Base-by-base conservation (phyloP, 1,140 invertebrate genomes). In the Cryptotermes secundus region DNA sequence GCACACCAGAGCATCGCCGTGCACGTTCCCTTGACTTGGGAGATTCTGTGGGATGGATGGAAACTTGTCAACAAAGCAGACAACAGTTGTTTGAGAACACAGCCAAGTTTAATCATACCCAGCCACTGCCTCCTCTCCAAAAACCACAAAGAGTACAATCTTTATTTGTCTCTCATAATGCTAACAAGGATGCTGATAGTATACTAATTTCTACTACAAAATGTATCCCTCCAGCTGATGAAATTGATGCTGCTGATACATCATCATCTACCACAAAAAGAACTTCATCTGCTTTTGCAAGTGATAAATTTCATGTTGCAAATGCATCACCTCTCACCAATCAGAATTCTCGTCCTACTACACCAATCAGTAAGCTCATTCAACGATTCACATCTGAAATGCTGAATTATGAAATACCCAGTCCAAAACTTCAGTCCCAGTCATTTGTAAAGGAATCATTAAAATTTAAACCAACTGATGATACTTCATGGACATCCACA, bases 11-110 rank as follows among this genome's bases (percentile, higher is more conserved):
- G 26, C 31, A 42, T 42, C 42, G 36, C 38, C 65, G 79, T 31
- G 26, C 83, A n/a, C 83, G 34, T 49, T 84, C 83, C 31, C 65
- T 84, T 65, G 83, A 84, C n/a, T 80, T 38, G 10, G 14, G n/a
- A 35, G 83, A 84, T 34, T 38, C 49, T 19, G 22, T 84, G 31
- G 53, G 38, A 14, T 9, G 34, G 19, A 35, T 34, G 24, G 49
- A 84, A 49, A 31, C 14, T 49, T 22, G 31, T 80, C 65, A 36
- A 1, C 49, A 84, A 26, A 35, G 45, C 65, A 79, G 83, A 42
- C 34, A 80, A 22, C 35, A 84, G 26, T 84, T 80, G n/a, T 22
- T 84, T 14, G 49, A 34, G 24, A 84, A 34, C 2, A 59, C 79
- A 80, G 72, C 83, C 26, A 84, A 84, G 72, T 84, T 84, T 80